Base-by-base conservation (phyloP, 2,113 vertebrate species). In the Rhinoptilus africanus region DNA sequence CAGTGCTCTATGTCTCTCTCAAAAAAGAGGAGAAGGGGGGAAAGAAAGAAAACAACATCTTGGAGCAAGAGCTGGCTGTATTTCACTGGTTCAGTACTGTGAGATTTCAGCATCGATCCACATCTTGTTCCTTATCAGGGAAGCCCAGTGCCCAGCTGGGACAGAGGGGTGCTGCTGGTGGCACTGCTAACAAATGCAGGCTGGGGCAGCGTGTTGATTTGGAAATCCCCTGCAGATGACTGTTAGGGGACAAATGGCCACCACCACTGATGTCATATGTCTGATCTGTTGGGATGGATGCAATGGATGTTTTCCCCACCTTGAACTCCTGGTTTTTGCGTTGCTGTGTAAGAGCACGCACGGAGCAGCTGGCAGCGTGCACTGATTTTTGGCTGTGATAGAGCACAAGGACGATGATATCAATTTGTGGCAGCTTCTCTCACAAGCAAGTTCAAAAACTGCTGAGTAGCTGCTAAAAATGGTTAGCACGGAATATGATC, bases 131-230 rank as follows among this genome's bases (percentile, higher is more conserved):
- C 30, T 17, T 5, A 0, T 18, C 1, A 5, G 43, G 23, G 21
- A 41, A 35, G 8, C 12, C 8, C 6, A 4, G 32, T n/a, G 5
- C 3, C 34, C 41, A 17, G 12, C 16, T 8, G 50, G 80, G 67
- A 3, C 4, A 6, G 41, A 14, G 34, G 6, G 28, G 4, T 2
- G 5, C 80, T 47, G 72, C 53, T 27, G 74, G 37, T 18, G 48
- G n/a, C 59, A 15, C 41, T 5, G 2, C 0, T 19, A 6, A 0
- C 9, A 23, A 54, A 0, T 0, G 3, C 1, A 4, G 32, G 12
- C 73, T 75, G 85, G 43, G 68, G 78, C 82, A 43, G 27, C 6
- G 0, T 3, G 3, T 22, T 34, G 60, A 3, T 39, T 48, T 60
- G 57, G 71, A 32, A 91, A 80, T 26, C 21, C 28, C 0, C n/a